These are phyloP conservation scores for Ara ararauna DNA, from an alignment of 2,797 vertebrate species.

Conservation along the genomic window DNA sequence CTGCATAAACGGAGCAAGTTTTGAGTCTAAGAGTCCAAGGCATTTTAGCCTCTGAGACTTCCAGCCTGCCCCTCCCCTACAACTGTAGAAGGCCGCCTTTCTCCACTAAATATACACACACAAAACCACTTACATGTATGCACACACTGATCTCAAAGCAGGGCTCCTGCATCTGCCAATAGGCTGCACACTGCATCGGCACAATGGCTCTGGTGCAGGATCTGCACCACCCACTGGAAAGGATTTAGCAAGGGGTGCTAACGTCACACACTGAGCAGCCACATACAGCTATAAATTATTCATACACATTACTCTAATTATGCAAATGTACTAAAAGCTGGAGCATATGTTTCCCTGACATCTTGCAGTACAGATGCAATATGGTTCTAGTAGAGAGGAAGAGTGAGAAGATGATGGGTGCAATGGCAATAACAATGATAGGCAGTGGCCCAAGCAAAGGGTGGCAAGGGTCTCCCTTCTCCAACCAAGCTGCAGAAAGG, in stretches of 20 bases:
- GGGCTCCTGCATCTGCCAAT: not conserved
- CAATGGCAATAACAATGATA: not conserved
- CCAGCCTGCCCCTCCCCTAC: not conserved
- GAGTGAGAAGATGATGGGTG: slow-evolving; percentile 3
- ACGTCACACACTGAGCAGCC: slow-evolving; percentile 55
- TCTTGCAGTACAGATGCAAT: slow-evolving; percentile 74
- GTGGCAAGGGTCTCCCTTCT: not conserved
- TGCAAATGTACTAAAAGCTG: slow-evolving; percentile 83
- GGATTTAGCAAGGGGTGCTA: slow-evolving; percentile 51
- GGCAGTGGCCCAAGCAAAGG: not conserved
- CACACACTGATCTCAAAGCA: not conserved
- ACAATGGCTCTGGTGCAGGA: slow-evolving; percentile 44
- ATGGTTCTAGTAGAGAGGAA: slow-evolving; percentile 54
- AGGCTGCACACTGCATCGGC: not conserved
- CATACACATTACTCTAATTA: slow-evolving; percentile 86
- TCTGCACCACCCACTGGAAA: slow-evolving; percentile 52
- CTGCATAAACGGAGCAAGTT: not conserved
- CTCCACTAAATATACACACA: not conserved
- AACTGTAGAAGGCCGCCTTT: not conserved
- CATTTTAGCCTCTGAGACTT: slow-evolving; percentile 24
- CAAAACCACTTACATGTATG: not conserved
- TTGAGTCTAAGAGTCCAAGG: not conserved
- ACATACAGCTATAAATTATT: slow-evolving; percentile 84
- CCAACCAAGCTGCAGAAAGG: not conserved
- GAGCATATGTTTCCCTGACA: slow-evolving; percentile 83